Evolutionary conservation across 2,797 vertebrate species (phyloP).

Genomic region (Echeneis naucrates): DNA sequence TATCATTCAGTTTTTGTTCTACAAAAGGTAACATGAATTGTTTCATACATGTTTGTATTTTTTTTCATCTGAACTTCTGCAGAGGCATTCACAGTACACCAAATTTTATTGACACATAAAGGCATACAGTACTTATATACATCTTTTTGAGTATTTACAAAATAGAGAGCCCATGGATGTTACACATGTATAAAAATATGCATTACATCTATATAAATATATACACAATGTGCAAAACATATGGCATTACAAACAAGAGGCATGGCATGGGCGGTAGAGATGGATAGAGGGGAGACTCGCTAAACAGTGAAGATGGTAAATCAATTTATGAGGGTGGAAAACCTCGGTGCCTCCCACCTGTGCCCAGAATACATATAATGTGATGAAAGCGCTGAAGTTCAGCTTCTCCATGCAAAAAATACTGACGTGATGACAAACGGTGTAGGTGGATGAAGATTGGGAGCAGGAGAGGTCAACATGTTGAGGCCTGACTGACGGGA

Average conservation of each 20-base stretch:
- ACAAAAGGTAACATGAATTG: not conserved
- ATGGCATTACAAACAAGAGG: constrained; percentile 93
- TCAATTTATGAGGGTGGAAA: not conserved
- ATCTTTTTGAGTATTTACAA: constrained; percentile 96
- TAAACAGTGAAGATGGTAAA: constrained; percentile 24
- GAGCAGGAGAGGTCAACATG: not conserved
- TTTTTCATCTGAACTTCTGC: not conserved
- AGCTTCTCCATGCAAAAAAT: not conserved
- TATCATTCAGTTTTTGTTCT: not conserved
- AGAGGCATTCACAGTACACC: constrained; percentile 82
- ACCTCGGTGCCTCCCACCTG: not conserved
- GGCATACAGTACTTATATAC: constrained; percentile 87
- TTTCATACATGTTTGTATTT: not conserved
- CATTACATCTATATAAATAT: constrained; percentile 92
- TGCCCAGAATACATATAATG: not conserved
- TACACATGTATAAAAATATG: constrained; percentile 99
- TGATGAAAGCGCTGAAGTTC: not conserved
- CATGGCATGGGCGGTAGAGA: constrained; percentile 80
- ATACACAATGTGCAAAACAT: constrained; percentile 99
- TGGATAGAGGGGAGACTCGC: constrained; percentile 9
- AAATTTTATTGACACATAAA: constrained; percentile 93
- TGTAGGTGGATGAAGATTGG: constrained; percentile 4
- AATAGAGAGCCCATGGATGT: constrained; percentile 91
- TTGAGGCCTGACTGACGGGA: constrained; percentile 8
- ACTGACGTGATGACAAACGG: constrained; percentile 1